A percentile compares a stretch with the other conserved stretches of the same genome.
phyloP scores from a whole-genome alignment of 2,888 invertebrate species.

The Idaea dimidiata region DNA sequence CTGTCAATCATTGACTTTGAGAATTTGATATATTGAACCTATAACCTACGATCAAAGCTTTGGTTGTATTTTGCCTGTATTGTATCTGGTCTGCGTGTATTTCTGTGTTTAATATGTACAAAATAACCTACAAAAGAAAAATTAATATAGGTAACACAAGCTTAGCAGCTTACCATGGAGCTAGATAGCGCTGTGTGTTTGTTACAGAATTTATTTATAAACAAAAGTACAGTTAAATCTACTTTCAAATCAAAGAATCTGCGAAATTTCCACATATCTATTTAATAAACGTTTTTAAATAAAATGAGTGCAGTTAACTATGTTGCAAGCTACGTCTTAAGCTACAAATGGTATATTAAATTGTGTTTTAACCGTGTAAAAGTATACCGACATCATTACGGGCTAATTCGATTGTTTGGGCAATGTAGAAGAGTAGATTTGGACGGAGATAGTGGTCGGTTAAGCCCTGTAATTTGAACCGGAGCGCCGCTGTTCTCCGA shows the following conservation, averaged over 20 bases:
- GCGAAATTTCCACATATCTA: neutral
- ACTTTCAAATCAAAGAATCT: neutral
- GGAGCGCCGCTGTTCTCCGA: conserved; percentile 57
- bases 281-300: neutral
- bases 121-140: too few species aligned
- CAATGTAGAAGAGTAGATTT: conserved; percentile 58
- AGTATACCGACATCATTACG: conserved; percentile 57
- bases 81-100: too few species aligned
- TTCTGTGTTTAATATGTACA: too few species aligned
- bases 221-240: neutral
- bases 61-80: too few species aligned
- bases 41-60: neutral
- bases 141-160: too few species aligned
- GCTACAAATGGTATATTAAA: conserved; percentile 5
- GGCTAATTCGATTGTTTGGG: conserved; percentile 75
- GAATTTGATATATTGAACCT: conserved; percentile 19
- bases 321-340: neutral
- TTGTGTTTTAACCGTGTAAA: conserved; percentile 15
- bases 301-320: neutral
- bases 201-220: too few species aligned
- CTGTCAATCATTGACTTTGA: conserved; percentile 52
- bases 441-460: conserved; percentile 57
- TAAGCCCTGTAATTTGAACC: conserved; percentile 67
- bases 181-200: too few species aligned
- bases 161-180: too few species aligned